phyloP scores from a whole-genome alignment of 2,113 vertebrate genomes.

The Amphilophus citrinellus region DNA sequence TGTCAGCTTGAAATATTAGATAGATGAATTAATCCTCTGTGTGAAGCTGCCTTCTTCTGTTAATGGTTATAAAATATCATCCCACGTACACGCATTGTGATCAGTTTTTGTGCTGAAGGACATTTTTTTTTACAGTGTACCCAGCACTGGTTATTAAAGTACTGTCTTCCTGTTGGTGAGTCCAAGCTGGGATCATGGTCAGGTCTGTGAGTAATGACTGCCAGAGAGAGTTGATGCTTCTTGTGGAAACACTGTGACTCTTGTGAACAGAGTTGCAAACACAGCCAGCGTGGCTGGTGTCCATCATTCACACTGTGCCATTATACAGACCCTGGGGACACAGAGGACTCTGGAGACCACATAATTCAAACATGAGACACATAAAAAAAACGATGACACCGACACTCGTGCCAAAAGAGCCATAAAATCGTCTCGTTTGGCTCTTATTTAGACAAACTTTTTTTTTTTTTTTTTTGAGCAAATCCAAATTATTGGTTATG shows the following conservation, averaged over 20 bases:
- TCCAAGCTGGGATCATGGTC: not conserved
- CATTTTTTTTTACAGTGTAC: not conserved
- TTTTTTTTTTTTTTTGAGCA: not conserved
- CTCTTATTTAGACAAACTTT: not conserved
- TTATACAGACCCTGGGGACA: not conserved
- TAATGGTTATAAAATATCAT: not conserved
- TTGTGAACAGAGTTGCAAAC: not conserved
- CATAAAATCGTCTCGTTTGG: not conserved
- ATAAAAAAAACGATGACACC: not conserved
- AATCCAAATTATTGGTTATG: not conserved
- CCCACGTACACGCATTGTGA: not conserved
- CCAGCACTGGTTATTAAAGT: not conserved
- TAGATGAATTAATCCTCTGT: not conserved
- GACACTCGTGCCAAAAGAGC: too few relatives aligned
- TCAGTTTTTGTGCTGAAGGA: not conserved
- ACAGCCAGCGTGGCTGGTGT: not conserved
- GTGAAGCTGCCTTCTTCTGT: not conserved
- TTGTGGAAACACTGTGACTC: conserved; percentile 10
- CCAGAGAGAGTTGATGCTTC: not conserved
- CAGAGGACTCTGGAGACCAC: not conserved
- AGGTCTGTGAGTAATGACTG: conserved; percentile 7
- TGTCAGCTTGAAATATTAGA: conserved; percentile 10
- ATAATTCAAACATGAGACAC: not conserved
- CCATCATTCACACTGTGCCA: not conserved
- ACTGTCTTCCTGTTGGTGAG: not conserved